Conservation (phyloP, 1,140 invertebrate genomes). For the Aphidius ervi region DNA sequence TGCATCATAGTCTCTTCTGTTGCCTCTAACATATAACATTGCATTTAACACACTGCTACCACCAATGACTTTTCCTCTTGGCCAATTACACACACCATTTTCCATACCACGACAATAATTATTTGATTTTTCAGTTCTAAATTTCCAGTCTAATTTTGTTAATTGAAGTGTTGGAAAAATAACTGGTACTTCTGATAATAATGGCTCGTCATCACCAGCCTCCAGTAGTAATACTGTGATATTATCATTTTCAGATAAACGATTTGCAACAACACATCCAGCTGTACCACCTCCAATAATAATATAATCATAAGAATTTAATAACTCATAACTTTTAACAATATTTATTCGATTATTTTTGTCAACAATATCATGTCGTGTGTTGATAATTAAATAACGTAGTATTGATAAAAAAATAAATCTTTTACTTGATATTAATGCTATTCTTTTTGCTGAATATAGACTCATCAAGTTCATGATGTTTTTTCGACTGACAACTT, state of each 20-base stretch:
- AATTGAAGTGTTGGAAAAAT: constrained; percentile 82
- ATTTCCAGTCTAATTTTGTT: constrained; percentile 86
- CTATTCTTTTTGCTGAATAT: constrained; percentile 3
- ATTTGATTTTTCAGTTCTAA: constrained; percentile 84
- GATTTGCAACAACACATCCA: constrained; percentile 86
- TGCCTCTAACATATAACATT: constrained; percentile 91
- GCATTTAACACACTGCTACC: constrained; percentile 91
- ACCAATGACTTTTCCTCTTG: constrained; percentile 78
- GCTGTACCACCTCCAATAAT: constrained; percentile 89
- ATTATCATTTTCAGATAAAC: constrained; percentile 75
- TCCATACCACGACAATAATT: constrained; percentile 72
- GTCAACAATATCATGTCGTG: constrained; percentile 6
- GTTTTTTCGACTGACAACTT: not conserved
- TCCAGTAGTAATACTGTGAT: constrained; percentile 86
- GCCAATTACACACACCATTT: constrained; percentile 76
- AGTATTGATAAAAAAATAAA: not conserved
- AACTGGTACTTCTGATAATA: constrained; percentile 86
- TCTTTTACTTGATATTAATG: not conserved
- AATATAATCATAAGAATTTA: constrained; percentile 71
- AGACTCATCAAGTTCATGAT: not conserved
- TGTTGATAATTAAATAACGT: not conserved
- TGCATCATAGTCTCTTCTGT: constrained; percentile 78
- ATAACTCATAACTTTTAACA: not conserved
- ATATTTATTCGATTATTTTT: not conserved
- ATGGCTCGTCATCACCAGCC: constrained; percentile 88